Base-by-base conservation (phyloP, 2,797 vertebrate genomes). In the Intellagama lesueurii region DNA sequence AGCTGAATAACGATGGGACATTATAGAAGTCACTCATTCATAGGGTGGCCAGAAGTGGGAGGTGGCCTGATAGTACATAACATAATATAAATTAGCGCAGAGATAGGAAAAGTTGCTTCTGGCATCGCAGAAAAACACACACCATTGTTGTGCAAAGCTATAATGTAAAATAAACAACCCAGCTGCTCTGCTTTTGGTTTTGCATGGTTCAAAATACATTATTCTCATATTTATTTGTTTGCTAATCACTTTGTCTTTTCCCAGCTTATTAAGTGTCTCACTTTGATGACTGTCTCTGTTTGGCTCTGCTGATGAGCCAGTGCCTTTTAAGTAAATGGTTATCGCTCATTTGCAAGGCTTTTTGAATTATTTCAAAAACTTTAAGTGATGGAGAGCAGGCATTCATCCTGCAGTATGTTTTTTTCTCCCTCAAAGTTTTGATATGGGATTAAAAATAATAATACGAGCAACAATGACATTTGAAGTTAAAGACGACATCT, bases 401-500 rank as follows among this genome's bases (percentile, higher is more conserved):
- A 95, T 93, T 93, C 93, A 95, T 92, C 94, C 93, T 89, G 90
- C 88, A 94, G 91, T 94, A 90, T 89, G 92, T 92, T 92, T 56
- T 14, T 56, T 7, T 14, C 52, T 56, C 52, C 8, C 52, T 92
- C 91, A 90, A 91, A 95, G 93, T 95, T 95, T 95, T 95, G 95
- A 95, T 96, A 94, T 12, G 75, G 95, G 93, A 92, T 94, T 95
- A 94, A 17, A 92, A 95, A 94, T 72, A 90, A 90, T 49, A 83
- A 89, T 19, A 85, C 64, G 22, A 88, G 76, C 35, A 88, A 82
- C 93, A 94, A 93, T 60, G 1, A 93, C 95, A 95, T 93, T 95
- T 95, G 93, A 95, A 95, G 96, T 94, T 95, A 95, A 96, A 96
- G 94, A 91, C 85, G 92, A 95, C 95, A 95, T 95, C 95, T 94